Evolutionary conservation across 2,113 vertebrate genomes (phyloP).

Genomic region (Calyptomena viridis): DNA sequence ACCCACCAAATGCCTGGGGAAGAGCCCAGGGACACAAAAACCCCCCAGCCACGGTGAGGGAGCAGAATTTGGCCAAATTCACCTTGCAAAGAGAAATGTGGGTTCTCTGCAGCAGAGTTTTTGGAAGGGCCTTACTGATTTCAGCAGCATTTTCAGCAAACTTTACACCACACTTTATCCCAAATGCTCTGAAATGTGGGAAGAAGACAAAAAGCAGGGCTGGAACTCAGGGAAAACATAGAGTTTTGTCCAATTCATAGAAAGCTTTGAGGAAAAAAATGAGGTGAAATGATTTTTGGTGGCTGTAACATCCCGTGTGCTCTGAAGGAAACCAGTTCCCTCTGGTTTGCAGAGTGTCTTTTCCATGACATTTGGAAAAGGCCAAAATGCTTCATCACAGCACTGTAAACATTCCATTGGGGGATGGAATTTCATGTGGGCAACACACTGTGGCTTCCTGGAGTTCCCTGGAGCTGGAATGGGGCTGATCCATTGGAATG

Average conservation of each 20-base stretch:
- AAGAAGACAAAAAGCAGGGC: background rate
- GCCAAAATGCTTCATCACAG: background rate
- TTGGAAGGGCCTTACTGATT: background rate
- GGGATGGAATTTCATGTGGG: rapidly evolving
- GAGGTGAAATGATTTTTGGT: background rate
- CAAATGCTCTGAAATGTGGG: background rate
- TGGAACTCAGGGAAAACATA: background rate
- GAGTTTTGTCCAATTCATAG: background rate
- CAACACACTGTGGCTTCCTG: background rate
- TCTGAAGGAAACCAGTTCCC: background rate
- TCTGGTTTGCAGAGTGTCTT: background rate
- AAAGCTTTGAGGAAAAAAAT: background rate
- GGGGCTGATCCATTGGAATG: no score
- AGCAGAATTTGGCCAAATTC: background rate
- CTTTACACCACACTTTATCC: background rate
- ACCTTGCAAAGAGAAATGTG: rapidly evolving
- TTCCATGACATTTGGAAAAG: background rate
- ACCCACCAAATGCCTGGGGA: background rate
- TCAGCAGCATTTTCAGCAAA: background rate
- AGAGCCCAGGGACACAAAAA: background rate
- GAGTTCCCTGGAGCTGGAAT: background rate
- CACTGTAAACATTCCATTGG: no score
- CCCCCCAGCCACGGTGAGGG: background rate
- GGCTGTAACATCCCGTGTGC: background rate
- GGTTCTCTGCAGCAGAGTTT: background rate